Base-by-base conservation (phyloP, 2,113 vertebrate genomes). In the Istiophorus platypterus region DNA sequence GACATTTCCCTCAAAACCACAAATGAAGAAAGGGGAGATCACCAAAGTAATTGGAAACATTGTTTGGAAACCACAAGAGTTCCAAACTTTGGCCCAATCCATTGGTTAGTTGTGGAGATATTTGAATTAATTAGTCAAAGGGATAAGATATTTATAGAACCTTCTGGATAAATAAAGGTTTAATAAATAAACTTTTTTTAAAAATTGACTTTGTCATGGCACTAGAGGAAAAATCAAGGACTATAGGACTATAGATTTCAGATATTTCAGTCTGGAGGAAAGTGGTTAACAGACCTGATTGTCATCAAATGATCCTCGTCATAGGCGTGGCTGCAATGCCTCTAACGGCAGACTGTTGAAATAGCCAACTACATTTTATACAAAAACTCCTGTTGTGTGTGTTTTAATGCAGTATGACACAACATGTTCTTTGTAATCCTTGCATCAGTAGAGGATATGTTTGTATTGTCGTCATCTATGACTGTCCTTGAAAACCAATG, bases 361-460 rank as follows among this genome's bases (percentile, higher is more conserved):
- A 61, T 15, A 37, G 29, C 4, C 24, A 61, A 6, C 3, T 14
- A 37, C 18, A 49, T 24, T 14, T 22, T 57, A 2, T 13, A 18
- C 7, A 63, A 45, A 63, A 10, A 18, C 3, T 24, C 34, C 37
- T 34, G 6, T 49, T 39, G 12, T 67, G 29, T 29, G 7, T 59
- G 10, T 47, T 27, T 29, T 26, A 42, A 22, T 58, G 6, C 31
- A 34, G 31, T 63, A n/a, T 24, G 17, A 69, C 34, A 59, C 42
- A 24, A 64, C 17, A 37, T 78, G 37, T 29, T 34, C 52, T 82
- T 73, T 79, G 49, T 75, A 39, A 67, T 80, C 26, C 64, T 52
- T 34, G 11, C 52, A 51, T 71, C 22, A 31, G 72, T 54, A 18
- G 64, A 63, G 39, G 11, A 64, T 68, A 63, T 11, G 78, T 70